Conservation (phyloP, 2,888 invertebrate genomes). For the Lutraria lutraria region DNA sequence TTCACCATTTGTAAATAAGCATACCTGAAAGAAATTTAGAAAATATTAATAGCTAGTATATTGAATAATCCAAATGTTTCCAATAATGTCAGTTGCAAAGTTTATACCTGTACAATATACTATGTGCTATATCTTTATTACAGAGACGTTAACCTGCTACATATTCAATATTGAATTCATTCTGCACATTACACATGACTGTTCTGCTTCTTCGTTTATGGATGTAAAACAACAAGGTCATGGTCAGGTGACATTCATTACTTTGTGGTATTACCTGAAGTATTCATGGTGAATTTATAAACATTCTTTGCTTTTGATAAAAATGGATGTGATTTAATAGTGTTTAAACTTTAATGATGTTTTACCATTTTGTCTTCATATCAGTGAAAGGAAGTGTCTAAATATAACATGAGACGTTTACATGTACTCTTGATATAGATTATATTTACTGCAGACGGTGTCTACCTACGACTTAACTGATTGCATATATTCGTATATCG, state of each 20-base stretch:
- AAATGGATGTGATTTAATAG: neutral
- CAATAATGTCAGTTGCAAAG: too few species aligned
- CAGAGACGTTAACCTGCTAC: neutral
- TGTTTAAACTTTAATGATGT: neutral
- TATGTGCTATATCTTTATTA: neutral
- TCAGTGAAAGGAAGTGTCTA: neutral
- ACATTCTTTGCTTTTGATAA: neutral
- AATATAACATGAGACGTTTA: neutral
- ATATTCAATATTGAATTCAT: neutral
- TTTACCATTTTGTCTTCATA: neutral
- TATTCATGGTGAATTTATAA: neutral
- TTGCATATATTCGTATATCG: neutral
- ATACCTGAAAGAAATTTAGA: too few species aligned
- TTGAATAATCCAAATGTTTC: too few species aligned
- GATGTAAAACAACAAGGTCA: conserved; percentile 2
- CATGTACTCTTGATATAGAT: neutral
- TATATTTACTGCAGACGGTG: neutral
- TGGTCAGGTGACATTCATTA: neutral
- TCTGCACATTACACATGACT: neutral
- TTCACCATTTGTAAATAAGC: too few species aligned
- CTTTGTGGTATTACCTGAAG: neutral
- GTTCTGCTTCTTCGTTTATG: neutral
- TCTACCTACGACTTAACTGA: neutral
- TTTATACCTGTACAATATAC: neutral
- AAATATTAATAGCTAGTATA: too few species aligned